Evolutionary conservation across 2,113 vertebrate genomes (phyloP).

Genomic region (Calyptommatus sinebrachiatus): DNA sequence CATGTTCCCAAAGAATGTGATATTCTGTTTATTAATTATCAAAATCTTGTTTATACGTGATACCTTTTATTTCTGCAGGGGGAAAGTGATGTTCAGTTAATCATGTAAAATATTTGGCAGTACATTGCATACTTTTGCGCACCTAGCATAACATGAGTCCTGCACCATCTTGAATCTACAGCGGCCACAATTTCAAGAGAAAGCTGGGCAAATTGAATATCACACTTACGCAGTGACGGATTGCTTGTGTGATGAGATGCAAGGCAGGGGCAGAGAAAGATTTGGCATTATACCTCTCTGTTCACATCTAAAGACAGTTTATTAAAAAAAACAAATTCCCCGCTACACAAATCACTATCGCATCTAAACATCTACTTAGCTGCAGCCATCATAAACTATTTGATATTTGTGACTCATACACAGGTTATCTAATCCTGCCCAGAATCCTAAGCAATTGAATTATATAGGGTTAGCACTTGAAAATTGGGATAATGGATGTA

Average conservation of each 20-base stretch:
- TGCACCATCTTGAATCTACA: background rate
- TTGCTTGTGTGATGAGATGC: too few species aligned
- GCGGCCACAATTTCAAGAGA: background rate
- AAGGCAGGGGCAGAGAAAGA: too few species aligned
- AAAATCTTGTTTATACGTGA: constrained; percentile 47
- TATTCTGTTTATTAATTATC: constrained; percentile 48
- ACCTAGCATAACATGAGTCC: background rate
- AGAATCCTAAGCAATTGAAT: background rate
- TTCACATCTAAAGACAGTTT: too few species aligned
- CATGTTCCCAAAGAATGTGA: constrained; percentile 44
- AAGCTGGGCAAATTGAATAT: background rate
- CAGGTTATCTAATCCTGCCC: background rate
- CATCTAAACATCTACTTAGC: background rate
- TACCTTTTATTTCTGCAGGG: constrained; percentile 53
- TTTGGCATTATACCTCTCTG: too few species aligned
- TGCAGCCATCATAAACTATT: background rate
- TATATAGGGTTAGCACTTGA: background rate
- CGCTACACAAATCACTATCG: too few species aligned
- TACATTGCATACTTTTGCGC: background rate
- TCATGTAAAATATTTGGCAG: constrained; percentile 11
- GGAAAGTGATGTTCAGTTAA: constrained; percentile 55
- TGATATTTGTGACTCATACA: background rate
- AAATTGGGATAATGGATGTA: too few species aligned
- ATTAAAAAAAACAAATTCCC: too few species aligned
- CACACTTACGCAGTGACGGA: too few species aligned